Evolutionary conservation across 2,797 vertebrate species (phyloP), one percentile per base, ranked within the genome.

Genomic region (Poeciliopsis presidionis): DNA sequence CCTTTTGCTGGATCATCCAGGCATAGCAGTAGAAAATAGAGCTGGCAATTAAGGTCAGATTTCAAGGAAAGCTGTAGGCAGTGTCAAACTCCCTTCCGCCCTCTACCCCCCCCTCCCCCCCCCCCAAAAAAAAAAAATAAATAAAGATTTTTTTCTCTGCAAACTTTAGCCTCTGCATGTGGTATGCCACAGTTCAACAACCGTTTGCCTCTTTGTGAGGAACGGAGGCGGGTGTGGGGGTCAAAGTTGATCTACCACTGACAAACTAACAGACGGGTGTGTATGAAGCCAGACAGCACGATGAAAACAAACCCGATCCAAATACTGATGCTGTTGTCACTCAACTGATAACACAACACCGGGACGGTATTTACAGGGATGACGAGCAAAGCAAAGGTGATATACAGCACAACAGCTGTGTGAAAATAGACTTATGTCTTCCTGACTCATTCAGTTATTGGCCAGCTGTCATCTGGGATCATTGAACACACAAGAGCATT

Each of bases 11-110:
- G 80, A 83, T 88, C 86, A 83, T 79, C 73, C 84, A 69, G 82
- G 85, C 83, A 89, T 69, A 77, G 75, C 46, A 20, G 84, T 78
- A 74, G 79, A 85, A 91, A 90, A 90, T 85, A 8, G 74, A 88
- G 76, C 79, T 72, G 76, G 80, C 67, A 46, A 71, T 28, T 49
- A 49, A 90, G 88, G 82, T 83, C 75, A 82, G 80, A 81, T 65
- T 51, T 72, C 59, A n/a, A 20, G 55, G 71, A 73, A 82, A 76
- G 59, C 30, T 77, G 13, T 45, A 3, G 41, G 73, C 79, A 20
- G 47, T 59, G 81, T 81, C 63, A 73, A 47, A 43, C 13, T n/a
- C n/a, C n/a, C n/a, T n/a, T n/a, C n/a, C n/a, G n/a, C n/a, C n/a
- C n/a, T n/a, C n/a, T n/a, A n/a, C n/a, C n/a, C n/a, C n/a, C n/a